These are phyloP conservation scores for Stylophora pistillata DNA, from an alignment of 64 coral and sea anemone genomes.

Conservation along the genomic window DNA sequence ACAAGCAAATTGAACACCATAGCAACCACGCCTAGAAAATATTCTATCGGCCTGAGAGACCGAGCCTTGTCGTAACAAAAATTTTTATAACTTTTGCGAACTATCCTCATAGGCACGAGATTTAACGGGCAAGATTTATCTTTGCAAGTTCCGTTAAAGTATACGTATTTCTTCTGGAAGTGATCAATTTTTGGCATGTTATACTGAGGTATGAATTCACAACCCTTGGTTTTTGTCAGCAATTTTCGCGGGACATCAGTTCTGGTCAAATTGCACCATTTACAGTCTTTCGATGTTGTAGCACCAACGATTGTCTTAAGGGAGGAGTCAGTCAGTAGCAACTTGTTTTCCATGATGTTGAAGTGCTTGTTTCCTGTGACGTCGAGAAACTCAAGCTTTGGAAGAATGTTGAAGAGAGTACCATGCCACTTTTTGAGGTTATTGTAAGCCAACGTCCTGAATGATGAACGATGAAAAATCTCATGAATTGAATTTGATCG, in stretches of 20 bases:
- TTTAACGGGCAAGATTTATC: not conserved
- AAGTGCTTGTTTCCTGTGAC: constrained; percentile 30
- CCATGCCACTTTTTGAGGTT: constrained; percentile 25
- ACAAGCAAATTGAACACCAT: constrained; percentile 38
- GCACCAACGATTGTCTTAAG: constrained; percentile 5
- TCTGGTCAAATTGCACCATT: constrained; percentile 24
- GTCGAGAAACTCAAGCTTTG: constrained; percentile 6
- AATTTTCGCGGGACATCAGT: constrained; percentile 5
- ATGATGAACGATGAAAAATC: not conserved
- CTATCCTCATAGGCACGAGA: not conserved
- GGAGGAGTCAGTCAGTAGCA: constrained; percentile 2
- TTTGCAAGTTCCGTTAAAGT: constrained; percentile 24
- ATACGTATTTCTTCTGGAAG: constrained; percentile 2
- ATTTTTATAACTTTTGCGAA: constrained; percentile 19
- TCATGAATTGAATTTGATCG: no score
- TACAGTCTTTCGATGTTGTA: constrained; percentile 16
- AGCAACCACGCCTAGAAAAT: constrained; percentile 16
- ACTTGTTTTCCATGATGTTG: not conserved
- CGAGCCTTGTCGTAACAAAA: constrained; percentile 35
- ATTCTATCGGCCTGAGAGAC: not conserved
- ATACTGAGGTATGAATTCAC: constrained; percentile 12
- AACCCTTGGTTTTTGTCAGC: not conserved
- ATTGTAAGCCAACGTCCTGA: constrained; percentile 33
- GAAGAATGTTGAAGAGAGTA: not conserved
- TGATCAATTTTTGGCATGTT: constrained; percentile 10